Evolutionary conservation across 2,113 vertebrate genomes (phyloP), one percentile per base, ranked within the genome.

Genomic region (Nicator chloris): DNA sequence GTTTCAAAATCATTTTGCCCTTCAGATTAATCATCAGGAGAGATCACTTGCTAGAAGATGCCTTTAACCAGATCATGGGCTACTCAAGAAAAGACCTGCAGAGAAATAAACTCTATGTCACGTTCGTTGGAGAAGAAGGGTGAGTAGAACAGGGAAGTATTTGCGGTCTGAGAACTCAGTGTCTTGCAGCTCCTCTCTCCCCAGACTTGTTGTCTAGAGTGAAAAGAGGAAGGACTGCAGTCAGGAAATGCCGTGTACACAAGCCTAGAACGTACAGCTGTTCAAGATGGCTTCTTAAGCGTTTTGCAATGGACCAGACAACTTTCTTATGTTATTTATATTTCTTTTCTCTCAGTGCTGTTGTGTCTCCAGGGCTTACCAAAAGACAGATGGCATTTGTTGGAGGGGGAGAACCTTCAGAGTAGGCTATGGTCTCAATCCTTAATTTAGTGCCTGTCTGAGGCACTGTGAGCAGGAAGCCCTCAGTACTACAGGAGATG

Each of bases 1-100:
- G 17, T 93, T 92, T 96, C 79, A 78, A 87, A 82, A 75, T 87
- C 70, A 49, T 94, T 86, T 95, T 90, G 27, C 24, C 40, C 66
- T 94, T 79, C 97, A 99, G 99, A 96, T 98, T 99, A 97, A 99
- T 99, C 94, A 99, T 99, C 97, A 98, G 99, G 93, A 98, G 99
- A 98, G 99, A 99, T 94, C 99, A 99, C 96, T 98, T 99, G 91
- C 97, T 99, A 78, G 99, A 99, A 97, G 99, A 99, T 82, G 99
- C 99, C 96, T 99, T 99, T 78, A 99, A 99, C 96, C 99, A 99
- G 98, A 99, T 99, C 92, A 99, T 99, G 99, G 99, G 99, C 83
- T 99, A 99, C 95, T 99, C 99, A 69, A 98, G 99, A 76, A 99
- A 99, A 97, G 99, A 99, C 93, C 97, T 99, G 61, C 99, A 99